Conservation (phyloP, 2,797 vertebrate species). For the Vultur gryphus region DNA sequence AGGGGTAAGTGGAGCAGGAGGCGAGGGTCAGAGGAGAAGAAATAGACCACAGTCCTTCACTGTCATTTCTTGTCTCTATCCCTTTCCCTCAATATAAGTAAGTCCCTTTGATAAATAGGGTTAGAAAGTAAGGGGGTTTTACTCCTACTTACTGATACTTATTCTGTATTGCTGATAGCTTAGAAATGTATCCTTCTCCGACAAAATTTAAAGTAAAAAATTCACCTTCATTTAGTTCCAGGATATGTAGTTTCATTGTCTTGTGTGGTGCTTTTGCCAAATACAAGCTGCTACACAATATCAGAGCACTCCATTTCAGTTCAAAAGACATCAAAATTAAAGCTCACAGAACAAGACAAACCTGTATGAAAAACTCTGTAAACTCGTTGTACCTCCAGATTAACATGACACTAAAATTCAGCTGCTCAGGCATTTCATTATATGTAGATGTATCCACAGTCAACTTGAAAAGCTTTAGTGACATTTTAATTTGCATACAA, state of each 20-base stretch:
- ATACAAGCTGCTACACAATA: not conserved
- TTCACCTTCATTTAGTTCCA: not conserved
- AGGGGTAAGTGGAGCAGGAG: not conserved
- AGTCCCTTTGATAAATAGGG: not conserved
- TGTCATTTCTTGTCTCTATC: not conserved
- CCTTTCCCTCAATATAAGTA: not conserved
- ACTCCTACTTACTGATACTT: not conserved
- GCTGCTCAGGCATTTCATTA: not conserved
- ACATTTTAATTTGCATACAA: not conserved
- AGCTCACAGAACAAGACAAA: not conserved
- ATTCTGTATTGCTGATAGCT: not conserved
- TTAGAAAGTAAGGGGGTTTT: not conserved
- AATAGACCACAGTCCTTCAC: not conserved
- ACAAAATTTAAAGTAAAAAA: not conserved
- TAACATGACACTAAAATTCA: not conserved
- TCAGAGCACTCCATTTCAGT: not conserved
- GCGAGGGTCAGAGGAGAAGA: not conserved
- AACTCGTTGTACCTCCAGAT: not conserved
- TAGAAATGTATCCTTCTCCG: not conserved
- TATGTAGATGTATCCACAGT: not conserved
- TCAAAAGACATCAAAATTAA: constrained; percentile 2
- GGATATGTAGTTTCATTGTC: not conserved
- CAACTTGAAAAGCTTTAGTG: not conserved
- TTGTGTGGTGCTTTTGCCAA: not conserved
- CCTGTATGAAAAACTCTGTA: not conserved